Conservation (phyloP, 2,888 invertebrate genomes). For the Callosobruchus maculatus region DNA sequence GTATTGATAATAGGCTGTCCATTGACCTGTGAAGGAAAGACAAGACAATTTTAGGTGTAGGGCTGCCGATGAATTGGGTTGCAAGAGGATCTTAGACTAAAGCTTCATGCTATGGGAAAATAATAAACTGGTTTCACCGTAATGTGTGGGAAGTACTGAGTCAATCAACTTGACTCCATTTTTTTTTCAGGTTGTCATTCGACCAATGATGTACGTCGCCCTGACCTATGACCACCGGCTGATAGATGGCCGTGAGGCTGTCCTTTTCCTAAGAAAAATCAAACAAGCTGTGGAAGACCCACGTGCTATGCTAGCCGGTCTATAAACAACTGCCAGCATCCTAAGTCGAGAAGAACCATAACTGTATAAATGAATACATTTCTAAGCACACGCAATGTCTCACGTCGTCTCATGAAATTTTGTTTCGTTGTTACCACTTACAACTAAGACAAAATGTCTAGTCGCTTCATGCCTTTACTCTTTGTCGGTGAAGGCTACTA, state of each 20-base stretch:
- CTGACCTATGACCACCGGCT: conserved; percentile 98
- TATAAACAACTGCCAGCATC: conserved; percentile 58
- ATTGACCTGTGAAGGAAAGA: too few relatives aligned
- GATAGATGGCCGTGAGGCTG: conserved; percentile 98
- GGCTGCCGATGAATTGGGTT: too few relatives aligned
- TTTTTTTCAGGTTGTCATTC: conserved; percentile 77
- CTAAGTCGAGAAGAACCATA: not conserved
- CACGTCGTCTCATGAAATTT: not conserved
- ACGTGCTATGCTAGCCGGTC: conserved; percentile 84
- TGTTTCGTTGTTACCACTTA: not conserved
- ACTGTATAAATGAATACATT: not conserved
- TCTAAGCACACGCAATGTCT: not conserved
- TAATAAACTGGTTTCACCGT: too few relatives aligned
- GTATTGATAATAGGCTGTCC: too few relatives aligned
- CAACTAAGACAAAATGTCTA: not conserved
- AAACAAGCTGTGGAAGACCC: conserved; percentile 98
- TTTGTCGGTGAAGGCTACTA: too few relatives aligned
- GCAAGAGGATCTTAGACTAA: too few relatives aligned
- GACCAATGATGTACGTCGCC: conserved; percentile 99
- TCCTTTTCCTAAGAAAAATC: conserved; percentile 93
- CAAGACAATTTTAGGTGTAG: too few relatives aligned
- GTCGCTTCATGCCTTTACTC: not conserved
- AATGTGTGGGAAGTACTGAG: too few relatives aligned
- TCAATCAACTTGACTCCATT: not conserved
- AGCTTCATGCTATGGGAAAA: too few relatives aligned